A percentile compares a stretch with the other conserved stretches of the same genome.
Conservation (phyloP, 1,140 invertebrate species). For the Lethrus apterus region DNA sequence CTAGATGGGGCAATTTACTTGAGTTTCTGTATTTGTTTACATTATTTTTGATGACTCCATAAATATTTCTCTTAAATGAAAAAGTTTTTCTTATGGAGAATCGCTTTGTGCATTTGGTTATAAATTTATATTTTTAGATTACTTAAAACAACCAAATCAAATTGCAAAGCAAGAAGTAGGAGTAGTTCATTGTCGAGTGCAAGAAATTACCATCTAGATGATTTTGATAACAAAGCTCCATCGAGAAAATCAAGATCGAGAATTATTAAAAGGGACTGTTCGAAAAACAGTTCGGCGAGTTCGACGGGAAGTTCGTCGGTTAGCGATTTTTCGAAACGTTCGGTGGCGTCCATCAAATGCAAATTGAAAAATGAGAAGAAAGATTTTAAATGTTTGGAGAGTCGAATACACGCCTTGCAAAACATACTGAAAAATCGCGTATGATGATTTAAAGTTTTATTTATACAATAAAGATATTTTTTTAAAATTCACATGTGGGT, state of each 20-base stretch:
- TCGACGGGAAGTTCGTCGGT: conserved; percentile 2
- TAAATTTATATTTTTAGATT: not conserved
- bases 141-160: no score
- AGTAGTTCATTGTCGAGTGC: conserved; percentile 21
- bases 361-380: conserved; percentile 3
- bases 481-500: no score
- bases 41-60: not conserved
- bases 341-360: not conserved
- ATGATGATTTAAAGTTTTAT: no score
- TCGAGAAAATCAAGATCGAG: not conserved
- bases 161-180: conserved; percentile 18
- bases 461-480: no score
- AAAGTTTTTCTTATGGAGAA: not conserved
- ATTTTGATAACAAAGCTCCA: not conserved
- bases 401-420: conserved; percentile 3
- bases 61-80: conserved; percentile 1
- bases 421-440: conserved; percentile 9
- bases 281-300: not conserved
- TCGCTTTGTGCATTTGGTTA: not conserved
- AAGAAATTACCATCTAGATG: conserved; percentile 17
- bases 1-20: not conserved
- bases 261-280: no score
- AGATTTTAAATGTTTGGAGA: conserved; percentile 3
- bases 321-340: not conserved
- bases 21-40: not conserved